phyloP scores from a whole-genome alignment of 1,140 invertebrate species.

The Orussus abietinus region DNA sequence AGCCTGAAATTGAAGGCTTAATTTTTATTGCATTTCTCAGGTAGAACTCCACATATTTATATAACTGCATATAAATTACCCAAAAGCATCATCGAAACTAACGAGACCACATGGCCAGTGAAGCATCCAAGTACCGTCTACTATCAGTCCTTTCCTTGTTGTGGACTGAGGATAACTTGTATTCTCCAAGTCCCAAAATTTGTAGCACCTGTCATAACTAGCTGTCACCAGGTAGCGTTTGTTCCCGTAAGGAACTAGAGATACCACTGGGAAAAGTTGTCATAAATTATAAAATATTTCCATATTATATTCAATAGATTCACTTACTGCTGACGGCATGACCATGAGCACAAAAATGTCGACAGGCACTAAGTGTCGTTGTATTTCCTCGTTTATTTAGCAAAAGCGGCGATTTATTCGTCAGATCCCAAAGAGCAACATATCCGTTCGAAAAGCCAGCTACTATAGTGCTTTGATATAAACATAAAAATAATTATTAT shows the following conservation, averaged over 20 bases:
- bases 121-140: constrained; percentile 44
- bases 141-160: constrained; percentile 38
- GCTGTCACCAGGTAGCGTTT: constrained; percentile 45
- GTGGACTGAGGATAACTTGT: constrained; percentile 30
- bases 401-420: constrained; percentile 53
- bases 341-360: constrained; percentile 50
- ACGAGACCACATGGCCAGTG: constrained; percentile 44
- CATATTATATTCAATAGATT: constrained; percentile 2
- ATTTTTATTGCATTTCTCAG: constrained; percentile 4
- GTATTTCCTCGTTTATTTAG: constrained; percentile 36
- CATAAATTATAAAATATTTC: constrained; percentile 11
- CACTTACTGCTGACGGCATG: constrained; percentile 43
- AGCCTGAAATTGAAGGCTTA: constrained; percentile 27
- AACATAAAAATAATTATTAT: constrained; percentile 1
- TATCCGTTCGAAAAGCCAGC: constrained; percentile 65
- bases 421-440: constrained; percentile 59
- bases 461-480: constrained; percentile 46
- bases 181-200: constrained; percentile 54
- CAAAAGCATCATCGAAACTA: constrained; percentile 45
- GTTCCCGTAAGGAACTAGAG: constrained; percentile 40
- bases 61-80: constrained; percentile 25
- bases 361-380: constrained; percentile 42
- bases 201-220: constrained; percentile 49
- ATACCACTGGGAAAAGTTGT: constrained; percentile 34
- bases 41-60: neutral